Base-by-base conservation (phyloP, 1,140 invertebrate species). In the Bombus terrestris region DNA sequence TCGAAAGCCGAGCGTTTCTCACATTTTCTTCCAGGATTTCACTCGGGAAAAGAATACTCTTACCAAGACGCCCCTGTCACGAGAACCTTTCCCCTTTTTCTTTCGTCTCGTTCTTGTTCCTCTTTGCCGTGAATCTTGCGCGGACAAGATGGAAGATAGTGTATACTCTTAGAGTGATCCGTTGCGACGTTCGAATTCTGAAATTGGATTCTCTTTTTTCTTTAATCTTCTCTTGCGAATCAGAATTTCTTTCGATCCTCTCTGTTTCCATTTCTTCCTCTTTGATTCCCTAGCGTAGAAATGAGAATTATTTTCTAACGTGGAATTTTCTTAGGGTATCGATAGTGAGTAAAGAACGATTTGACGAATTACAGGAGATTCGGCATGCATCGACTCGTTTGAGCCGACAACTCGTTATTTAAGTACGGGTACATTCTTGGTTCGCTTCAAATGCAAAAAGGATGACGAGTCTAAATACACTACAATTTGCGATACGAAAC, bases 11-110 rank as follows among this genome's bases (percentile, higher is more conserved):
- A 53, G 47, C 64, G 68, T 53, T 86, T 64, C 68, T 74, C 75
- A 47, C 83, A 82, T 71, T 89, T 86, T 84, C 83, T 66, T 76
- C 18, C 47, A 35, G 72, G 78, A 81, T 86, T 86, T 89, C 76
- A 22, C 72, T 41, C 13, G 32, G 1, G 28, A 76, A 43, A 83
- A 86, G 69, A 76, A 83, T 69, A 32, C 37, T 32, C 37, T 32
- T 5, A 10, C 39, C 43, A 39, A 13, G 69, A 43, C 25, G 47
- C 9, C 53, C 77, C 43, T 39, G 72, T 88, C 57, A 22, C 43
- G 64, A 37, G 25, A 62, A 41, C 47, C 64, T 62, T 37, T 43
- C 18, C 57, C 41, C 13, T 69, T 69, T 69, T 37, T 69, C 68
- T 69, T 35, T 25, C 35, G 18, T 25, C 22, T 18, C 10, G 18